phyloP scores from a whole-genome alignment of 2,113 vertebrate genomes.

The Tenebrosternarchus preto region DNA sequence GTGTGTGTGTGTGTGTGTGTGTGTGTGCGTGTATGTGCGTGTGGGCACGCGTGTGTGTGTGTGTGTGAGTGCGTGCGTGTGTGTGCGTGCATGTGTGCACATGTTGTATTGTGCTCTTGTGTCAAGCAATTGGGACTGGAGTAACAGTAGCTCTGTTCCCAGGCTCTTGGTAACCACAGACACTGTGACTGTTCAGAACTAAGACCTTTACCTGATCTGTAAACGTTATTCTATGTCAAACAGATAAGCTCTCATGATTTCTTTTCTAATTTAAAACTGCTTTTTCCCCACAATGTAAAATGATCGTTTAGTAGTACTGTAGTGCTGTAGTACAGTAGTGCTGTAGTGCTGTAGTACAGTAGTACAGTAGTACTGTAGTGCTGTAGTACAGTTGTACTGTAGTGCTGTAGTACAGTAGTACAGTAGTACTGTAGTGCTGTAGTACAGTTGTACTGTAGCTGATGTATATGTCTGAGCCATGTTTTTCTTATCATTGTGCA shows the following conservation, averaged over 20 bases:
- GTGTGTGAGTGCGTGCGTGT: not conserved
- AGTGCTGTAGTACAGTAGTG: too few species aligned
- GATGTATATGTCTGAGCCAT: not conserved
- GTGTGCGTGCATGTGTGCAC: too few species aligned
- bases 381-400: too few species aligned
- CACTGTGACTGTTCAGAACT: not conserved
- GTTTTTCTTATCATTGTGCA: not conserved
- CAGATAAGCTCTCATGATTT: too few species aligned
- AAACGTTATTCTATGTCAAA: not conserved
- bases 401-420: too few species aligned
- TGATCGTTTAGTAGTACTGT: not conserved
- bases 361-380: too few species aligned
- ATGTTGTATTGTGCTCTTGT: constrained; percentile 9
- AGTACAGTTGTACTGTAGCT: not conserved
- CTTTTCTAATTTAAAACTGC: too few species aligned
- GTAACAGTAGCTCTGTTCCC: constrained; percentile 9
- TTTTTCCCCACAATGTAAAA: too few species aligned
- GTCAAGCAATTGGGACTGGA: not conserved
- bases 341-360: too few species aligned
- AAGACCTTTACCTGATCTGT: not conserved
- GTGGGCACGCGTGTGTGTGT: not conserved
- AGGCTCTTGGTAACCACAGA: constrained; percentile 3
- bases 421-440: too few species aligned
- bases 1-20: too few species aligned
- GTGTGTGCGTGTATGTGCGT: constrained; percentile 19